Evolutionary conservation across 2,888 invertebrate genomes (phyloP), one percentile per base, ranked within the genome.

Genomic region (Diadromus collaris): DNA sequence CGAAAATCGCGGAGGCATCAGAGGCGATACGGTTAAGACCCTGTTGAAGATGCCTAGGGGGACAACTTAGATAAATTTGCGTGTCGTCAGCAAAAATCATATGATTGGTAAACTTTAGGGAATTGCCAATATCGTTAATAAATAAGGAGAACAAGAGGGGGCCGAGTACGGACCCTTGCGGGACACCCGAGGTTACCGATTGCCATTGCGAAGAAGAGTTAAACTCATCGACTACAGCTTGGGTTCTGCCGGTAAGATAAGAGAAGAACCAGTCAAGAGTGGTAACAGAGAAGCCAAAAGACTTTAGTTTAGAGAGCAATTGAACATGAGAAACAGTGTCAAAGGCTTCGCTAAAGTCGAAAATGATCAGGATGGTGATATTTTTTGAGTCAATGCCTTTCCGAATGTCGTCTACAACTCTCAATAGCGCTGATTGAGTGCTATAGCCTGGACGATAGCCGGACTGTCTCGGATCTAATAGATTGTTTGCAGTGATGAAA

Each of bases 271-370:
- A 56, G 2, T 10, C 4, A 6, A 56, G 10, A 4, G 56, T 10
- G 0, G 56, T 10, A 3, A 3, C 9, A 24, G 29, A 56, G 16
- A 56, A 56, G 6, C 27, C 27, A 4, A 56, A 6, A 6, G 2
- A 16, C 1, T 24, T 27, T 2, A 56, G 29, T 56, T 56, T 56
- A 10, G 5, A 2, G 3, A 56, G 56, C 13, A 56, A 16, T 3
- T 16, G 29, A 29, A 16, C 5, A 56, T 56, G 56, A 16, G 56
- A 29, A 2, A 29, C 29, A 1, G 29, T 56, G 29, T 56, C 29
- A n/a, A 56, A 56, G 5, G 56, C 56, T 13, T 56, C 29, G 16
- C 56, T 56, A 29, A 56, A 56, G 10, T 56, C 56, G n/a, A 56
- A 54, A 10, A 41, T 10, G 4, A 41, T 41, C 4, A 41, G 10